Conservation (phyloP, 2,797 vertebrate genomes). For the Pteronotus mesoamericanus region DNA sequence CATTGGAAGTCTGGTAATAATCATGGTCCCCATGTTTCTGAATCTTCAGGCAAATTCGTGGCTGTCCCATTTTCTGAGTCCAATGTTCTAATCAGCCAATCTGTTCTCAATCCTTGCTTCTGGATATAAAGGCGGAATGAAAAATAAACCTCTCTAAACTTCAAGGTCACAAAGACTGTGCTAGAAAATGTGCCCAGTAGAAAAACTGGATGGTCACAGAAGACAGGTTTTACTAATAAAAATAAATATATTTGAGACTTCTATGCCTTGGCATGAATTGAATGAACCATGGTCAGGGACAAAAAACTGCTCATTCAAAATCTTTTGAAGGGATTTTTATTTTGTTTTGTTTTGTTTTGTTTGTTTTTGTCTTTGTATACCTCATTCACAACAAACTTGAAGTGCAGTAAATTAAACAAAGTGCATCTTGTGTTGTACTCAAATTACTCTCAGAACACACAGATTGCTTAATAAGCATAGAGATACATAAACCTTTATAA, state of each 20-base stretch:
- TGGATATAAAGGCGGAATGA: background rate
- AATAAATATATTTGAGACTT: background rate
- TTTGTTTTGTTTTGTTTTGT: background rate
- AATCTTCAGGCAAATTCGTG: conserved; percentile 51
- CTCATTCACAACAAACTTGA: background rate
- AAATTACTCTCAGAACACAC: background rate
- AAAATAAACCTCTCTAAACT: conserved; percentile 12
- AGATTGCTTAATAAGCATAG: background rate
- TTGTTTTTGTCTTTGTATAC: background rate
- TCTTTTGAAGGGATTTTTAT: background rate
- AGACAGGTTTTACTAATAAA: background rate
- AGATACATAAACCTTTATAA: background rate
- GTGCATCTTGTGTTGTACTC: background rate
- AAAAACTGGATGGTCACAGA: background rate
- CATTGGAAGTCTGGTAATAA: conserved; percentile 41
- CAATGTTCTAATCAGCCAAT: conserved; percentile 34
- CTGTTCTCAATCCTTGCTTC: conserved; percentile 41
- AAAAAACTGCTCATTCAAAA: background rate
- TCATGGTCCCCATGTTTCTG: conserved; percentile 11
- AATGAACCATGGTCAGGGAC: background rate
- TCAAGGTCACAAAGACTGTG: background rate
- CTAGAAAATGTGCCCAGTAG: background rate
- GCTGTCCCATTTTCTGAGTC: conserved; percentile 42
- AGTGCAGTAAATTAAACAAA: background rate
- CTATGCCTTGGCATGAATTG: background rate